Evolutionary conservation across 1,140 invertebrate genomes (phyloP).

Genomic region (Drosophila virilis): DNA sequence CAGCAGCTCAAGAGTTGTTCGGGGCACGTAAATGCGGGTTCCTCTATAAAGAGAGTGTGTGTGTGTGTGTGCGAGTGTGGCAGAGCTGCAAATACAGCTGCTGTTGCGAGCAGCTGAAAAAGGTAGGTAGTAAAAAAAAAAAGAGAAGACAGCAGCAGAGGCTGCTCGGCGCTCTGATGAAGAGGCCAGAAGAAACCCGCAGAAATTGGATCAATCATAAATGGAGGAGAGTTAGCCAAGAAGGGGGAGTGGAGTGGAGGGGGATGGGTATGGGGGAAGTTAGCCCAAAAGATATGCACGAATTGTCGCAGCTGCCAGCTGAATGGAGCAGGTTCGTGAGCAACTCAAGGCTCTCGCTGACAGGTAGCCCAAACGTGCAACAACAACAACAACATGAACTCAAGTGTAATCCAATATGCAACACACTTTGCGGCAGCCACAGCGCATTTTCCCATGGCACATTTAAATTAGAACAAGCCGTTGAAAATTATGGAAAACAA

Average conservation of each 20-base stretch:
- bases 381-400: neutral
- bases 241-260: neutral
- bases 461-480: conserved; percentile 70
- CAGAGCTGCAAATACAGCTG: conserved; percentile 66
- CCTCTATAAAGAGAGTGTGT: conserved; percentile 9
- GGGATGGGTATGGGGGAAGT: conserved; percentile 16
- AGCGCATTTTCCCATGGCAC: conserved; percentile 47
- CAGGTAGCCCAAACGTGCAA: conserved; percentile 46
- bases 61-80: conserved; percentile 8
- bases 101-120: conserved; percentile 35
- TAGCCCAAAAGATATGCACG: conserved; percentile 33
- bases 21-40: conserved; percentile 41
- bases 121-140: conserved; percentile 4
- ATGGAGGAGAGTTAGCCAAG: neutral
- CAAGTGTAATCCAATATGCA: conserved; percentile 56
- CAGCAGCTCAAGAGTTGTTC: conserved; percentile 33
- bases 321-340: conserved; percentile 53
- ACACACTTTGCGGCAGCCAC: conserved; percentile 45
- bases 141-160: conserved; percentile 11
- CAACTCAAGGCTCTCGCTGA: conserved; percentile 23
- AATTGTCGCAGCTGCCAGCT: conserved; percentile 52
- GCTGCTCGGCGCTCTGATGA: neutral
- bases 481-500: conserved; percentile 65
- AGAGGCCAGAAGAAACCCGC: conserved; percentile 37
- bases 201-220: conserved; percentile 77